These are phyloP conservation scores for Nowickia ferox DNA, from an alignment of 2,888 invertebrate genomes.

Conservation along the genomic window DNA sequence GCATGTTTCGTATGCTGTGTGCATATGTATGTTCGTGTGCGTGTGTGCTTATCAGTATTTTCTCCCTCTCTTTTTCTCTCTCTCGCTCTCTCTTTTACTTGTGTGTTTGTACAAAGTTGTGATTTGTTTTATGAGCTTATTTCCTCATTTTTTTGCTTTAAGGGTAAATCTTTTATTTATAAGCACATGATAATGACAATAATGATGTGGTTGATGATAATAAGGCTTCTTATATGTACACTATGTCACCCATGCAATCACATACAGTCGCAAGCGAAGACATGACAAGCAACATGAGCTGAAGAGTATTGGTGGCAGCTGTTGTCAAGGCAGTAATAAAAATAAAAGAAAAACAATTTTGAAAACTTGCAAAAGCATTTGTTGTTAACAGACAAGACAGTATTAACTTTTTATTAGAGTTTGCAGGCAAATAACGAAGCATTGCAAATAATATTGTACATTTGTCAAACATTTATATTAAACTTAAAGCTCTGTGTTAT, in stretches of 20 bases:
- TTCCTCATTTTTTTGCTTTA: background rate
- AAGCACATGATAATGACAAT: conserved; percentile 7
- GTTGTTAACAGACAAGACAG: background rate
- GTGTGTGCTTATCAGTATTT: too few species aligned
- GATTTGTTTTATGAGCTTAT: background rate
- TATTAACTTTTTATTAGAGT: background rate
- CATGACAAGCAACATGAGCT: background rate
- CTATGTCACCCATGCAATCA: background rate
- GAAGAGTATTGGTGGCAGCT: background rate
- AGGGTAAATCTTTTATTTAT: conserved; percentile 11
- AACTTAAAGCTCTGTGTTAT: too few species aligned
- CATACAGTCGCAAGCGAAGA: background rate
- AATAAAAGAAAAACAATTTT: background rate
- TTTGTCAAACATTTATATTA: too few species aligned
- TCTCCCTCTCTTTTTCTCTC: too few species aligned
- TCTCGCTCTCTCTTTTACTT: background rate
- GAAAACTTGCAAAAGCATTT: background rate
- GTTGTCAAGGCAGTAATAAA: background rate
- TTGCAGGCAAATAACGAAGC: background rate
- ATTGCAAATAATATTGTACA: too few species aligned
- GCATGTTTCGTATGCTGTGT: too few species aligned
- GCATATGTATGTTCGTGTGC: background rate
- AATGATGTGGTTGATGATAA: background rate
- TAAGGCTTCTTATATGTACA: background rate
- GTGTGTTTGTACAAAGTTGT: background rate